Conservation (phyloP, 2,113 vertebrate species). For the Recurvirostra avosetta region DNA sequence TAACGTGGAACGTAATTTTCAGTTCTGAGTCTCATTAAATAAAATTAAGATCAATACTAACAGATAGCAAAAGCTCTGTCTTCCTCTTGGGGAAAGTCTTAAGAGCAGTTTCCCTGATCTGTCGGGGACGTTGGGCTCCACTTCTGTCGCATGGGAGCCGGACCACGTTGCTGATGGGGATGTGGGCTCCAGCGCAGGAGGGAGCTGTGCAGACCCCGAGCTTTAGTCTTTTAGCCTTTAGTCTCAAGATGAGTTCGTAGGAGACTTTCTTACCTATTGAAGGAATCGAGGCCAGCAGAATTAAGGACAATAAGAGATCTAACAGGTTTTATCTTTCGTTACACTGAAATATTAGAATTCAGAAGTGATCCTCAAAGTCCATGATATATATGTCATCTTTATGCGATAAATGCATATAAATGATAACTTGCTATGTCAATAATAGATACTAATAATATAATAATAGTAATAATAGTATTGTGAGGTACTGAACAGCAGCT, state of each 20-base stretch:
- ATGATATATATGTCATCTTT: background rate
- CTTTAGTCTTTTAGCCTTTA: background rate
- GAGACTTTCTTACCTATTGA: background rate
- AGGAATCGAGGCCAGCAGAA: background rate
- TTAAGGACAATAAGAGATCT: background rate
- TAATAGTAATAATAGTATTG: background rate
- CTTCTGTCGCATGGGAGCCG: background rate
- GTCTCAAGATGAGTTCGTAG: background rate
- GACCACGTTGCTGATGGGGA: accelerated
- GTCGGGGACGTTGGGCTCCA: accelerated
- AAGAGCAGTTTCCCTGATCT: background rate
- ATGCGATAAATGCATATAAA: background rate
- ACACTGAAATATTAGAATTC: background rate
- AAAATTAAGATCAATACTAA: background rate
- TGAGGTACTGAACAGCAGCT: background rate
- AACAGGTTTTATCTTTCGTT: background rate
- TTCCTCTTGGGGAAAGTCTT: background rate
- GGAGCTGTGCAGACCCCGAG: background rate
- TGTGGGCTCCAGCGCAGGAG: background rate
- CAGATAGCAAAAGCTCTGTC: background rate
- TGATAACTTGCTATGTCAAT: background rate
- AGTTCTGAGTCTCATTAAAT: background rate
- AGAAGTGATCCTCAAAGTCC: background rate
- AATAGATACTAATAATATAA: background rate
- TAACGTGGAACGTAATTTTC: background rate